Conservation (phyloP, 2,113 vertebrate genomes). For the Bos taurus region DNA sequence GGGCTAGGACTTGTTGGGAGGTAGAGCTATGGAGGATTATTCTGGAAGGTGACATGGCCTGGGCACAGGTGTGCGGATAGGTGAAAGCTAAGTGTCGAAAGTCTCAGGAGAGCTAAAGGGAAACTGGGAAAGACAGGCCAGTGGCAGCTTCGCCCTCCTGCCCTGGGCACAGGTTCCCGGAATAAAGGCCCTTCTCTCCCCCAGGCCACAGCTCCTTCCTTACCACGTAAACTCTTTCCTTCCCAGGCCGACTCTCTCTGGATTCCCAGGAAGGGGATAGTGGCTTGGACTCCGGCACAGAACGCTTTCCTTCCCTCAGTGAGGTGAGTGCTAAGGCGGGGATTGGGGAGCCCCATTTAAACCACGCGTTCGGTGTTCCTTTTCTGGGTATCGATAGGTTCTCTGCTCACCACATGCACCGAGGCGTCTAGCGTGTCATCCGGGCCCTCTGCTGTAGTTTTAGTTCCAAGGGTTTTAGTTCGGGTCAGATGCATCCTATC, state of each 20-base stretch:
- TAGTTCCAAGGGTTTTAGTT: neutral
- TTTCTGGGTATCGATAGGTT: neutral
- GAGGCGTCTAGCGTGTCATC: neutral
- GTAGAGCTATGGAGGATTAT: rapidly evolving
- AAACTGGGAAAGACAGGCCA: neutral
- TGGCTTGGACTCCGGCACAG: conserved; percentile 78
- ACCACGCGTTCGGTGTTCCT: rapidly evolving
- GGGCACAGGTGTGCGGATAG: neutral
- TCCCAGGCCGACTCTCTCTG: conserved; percentile 84
- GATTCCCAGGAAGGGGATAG: conserved; percentile 88
- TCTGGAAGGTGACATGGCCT: neutral
- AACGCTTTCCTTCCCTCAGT: conserved; percentile 74
- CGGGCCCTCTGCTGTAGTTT: neutral
- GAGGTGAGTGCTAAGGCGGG: conserved; percentile 75
- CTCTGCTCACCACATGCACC: neutral
- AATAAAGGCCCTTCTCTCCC: neutral
- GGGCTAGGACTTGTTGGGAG: neutral
- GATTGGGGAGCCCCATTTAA: rapidly evolving
- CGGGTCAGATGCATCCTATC: neutral
- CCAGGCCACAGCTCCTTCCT: neutral
- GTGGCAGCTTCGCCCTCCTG: neutral
- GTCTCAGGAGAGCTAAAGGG: neutral
- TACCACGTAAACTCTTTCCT: neutral
- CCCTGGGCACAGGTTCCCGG: neutral
- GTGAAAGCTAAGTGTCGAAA: neutral